phyloP scores from a whole-genome alignment of 2,888 invertebrate species.

The Leptinotarsa juncta region DNA sequence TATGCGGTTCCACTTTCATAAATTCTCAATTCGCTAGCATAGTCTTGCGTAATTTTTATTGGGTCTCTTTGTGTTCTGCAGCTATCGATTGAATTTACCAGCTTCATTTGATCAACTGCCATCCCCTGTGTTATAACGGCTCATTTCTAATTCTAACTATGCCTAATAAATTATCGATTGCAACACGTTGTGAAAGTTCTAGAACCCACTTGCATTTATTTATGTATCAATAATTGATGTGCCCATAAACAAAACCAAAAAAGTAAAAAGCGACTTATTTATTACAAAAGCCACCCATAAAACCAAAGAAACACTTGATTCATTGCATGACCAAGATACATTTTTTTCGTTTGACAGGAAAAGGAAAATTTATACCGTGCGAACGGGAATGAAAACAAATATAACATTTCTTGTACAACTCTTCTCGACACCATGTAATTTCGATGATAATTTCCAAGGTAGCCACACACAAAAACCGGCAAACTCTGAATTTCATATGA shows the following conservation, averaged over 20 bases:
- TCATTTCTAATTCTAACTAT: neutral
- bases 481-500: slow-evolving; percentile 55
- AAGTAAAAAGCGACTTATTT: slow-evolving; percentile 54
- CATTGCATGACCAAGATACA: slow-evolving; percentile 48
- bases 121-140: neutral
- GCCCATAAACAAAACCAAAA: slow-evolving; percentile 52
- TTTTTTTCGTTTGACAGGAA: slow-evolving; percentile 54
- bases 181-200: slow-evolving; percentile 12
- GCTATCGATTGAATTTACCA: too few relatives aligned
- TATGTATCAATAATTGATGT: slow-evolving; percentile 56
- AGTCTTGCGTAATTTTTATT: too few relatives aligned
- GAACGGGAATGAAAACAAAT: slow-evolving; percentile 62
- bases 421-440: slow-evolving; percentile 59
- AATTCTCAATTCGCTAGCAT: too few relatives aligned
- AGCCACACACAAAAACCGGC: slow-evolving; percentile 51
- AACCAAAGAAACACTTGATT: slow-evolving; percentile 52
- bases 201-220: slow-evolving; percentile 32
- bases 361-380: slow-evolving; percentile 62
- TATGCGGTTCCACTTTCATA: too few relatives aligned
- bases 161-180: neutral
- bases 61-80: too few relatives aligned
- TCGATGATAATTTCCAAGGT: slow-evolving; percentile 57
- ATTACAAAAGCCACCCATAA: slow-evolving; percentile 54
- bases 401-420: slow-evolving; percentile 60
- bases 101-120: too few relatives aligned